Evolutionary conservation across 2,113 vertebrate genomes (phyloP), one percentile per base, ranked within the genome.

Genomic region (Nanorana parkeri): DNA sequence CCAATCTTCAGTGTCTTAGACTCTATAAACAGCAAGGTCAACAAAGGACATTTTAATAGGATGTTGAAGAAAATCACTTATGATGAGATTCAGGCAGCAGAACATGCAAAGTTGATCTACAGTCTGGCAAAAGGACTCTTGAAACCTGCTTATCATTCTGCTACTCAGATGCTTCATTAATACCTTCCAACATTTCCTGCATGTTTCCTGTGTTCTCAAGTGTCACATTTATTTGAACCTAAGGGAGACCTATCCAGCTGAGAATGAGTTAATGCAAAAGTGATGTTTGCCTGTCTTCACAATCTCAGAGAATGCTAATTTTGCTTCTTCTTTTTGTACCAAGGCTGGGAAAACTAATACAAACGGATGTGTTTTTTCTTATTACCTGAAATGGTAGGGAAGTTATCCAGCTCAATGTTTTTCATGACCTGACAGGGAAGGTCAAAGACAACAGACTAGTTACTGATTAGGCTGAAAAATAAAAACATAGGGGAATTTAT

Each of bases 1-100:
- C 17, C 61, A 56, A n/a, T 63, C 10, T 26, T 73, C 41, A 23
- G 7, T 23, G 78, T 81, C 58, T 63, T 20, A 68, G 24, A 63
- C 68, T 81, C n/a, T 63, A 71, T 56, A 64, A 71, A 60, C 58
- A 72, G 19, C 68, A 81, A 81, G 68, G 79, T 81, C 79, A 81
- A 73, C 41, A 73, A 73, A 81, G 58, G 60, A 72, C 68, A 63
- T 71, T 80, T 28, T 73, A 72, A 81, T 73, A 55, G 41, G 47
- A 81, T 80, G 72, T 71, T 71, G 58, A 80, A 72, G 68, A 63
- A 80, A 80, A 80, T 79, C 78, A 80, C 56, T 80, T 73, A 68
- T 81, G 79, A 81, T 81, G 68, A 73, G 79, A 65, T 63, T 71
- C 32, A 72, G 56, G 78, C 41, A 29, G 60, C 54, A 73, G 19